Conservation (phyloP, 2,888 invertebrate species). For the Thymelicus lineola region DNA sequence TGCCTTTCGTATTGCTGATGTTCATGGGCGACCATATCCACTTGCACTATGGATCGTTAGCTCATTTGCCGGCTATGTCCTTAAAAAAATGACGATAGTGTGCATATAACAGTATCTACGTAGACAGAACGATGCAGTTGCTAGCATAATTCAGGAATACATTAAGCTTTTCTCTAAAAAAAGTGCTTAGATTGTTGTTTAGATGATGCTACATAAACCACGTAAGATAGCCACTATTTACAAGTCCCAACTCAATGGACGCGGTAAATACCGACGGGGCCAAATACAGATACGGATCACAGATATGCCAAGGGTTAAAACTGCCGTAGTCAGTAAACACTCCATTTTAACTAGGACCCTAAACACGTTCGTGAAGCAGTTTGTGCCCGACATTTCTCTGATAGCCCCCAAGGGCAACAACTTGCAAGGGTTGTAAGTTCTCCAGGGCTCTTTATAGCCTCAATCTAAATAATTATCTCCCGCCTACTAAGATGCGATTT, state of each 20-base stretch:
- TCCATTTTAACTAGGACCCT: slow-evolving; percentile 35
- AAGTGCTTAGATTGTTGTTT: no score
- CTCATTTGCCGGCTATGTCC: no score
- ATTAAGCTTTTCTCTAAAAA: no score
- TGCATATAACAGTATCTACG: no score
- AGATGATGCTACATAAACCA: no score
- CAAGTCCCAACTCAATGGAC: not conserved
- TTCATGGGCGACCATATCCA: no score
- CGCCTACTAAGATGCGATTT: slow-evolving; percentile 12
- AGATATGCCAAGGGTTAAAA: slow-evolving; percentile 1
- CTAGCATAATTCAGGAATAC: no score
- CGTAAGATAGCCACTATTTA: not conserved
- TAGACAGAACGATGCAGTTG: no score
- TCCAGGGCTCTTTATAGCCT: slow-evolving; percentile 30
- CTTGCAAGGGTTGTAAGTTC: slow-evolving; percentile 31
- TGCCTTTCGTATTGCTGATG: no score
- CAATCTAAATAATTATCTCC: slow-evolving; percentile 36
- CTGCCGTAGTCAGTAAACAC: slow-evolving; percentile 12
- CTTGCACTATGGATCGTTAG: no score
- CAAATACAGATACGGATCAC: not conserved
- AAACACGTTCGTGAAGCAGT: slow-evolving; percentile 45
- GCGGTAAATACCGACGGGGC: not conserved
- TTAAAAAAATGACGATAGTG: no score
- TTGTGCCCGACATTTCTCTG: slow-evolving; percentile 44
- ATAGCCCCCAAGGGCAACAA: slow-evolving; percentile 46